These are phyloP conservation scores for Falco columbarius DNA, from an alignment of 2,797 vertebrate genomes.

Conservation along the genomic window DNA sequence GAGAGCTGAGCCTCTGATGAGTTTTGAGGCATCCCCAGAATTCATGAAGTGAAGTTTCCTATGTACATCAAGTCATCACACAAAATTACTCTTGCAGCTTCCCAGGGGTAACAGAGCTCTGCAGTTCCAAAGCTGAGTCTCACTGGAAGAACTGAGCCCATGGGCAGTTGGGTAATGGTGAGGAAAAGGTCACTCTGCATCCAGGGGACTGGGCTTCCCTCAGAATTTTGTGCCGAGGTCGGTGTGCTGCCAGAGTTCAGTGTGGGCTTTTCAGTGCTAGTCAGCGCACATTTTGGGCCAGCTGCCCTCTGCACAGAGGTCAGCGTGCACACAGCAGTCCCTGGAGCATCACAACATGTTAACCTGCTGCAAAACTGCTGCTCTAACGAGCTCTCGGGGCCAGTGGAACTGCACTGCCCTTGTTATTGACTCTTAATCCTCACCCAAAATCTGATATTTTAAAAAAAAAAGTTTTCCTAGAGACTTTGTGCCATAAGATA, in stretches of 20 bases:
- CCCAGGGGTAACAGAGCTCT: background rate
- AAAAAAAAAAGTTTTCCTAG: background rate
- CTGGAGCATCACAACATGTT: background rate
- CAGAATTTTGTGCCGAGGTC: background rate
- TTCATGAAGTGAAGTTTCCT: background rate
- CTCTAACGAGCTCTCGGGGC: background rate
- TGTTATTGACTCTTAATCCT: background rate
- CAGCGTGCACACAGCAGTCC: background rate
- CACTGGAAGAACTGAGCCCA: background rate
- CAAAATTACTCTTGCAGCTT: background rate
- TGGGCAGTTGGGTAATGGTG: background rate
- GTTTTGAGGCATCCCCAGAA: background rate
- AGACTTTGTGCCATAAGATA: background rate
- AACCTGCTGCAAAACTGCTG: background rate
- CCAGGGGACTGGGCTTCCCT: background rate
- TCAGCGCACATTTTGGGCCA: rapidly evolving
- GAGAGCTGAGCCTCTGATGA: background rate
- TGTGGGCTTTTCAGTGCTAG: background rate
- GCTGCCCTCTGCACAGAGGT: background rate
- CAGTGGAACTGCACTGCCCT: background rate
- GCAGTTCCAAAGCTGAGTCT: background rate
- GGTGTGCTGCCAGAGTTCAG: background rate
- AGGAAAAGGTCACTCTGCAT: background rate
- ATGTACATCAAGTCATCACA: background rate
- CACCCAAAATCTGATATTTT: background rate